phyloP scores from a whole-genome alignment of 2,113 vertebrate species.

The Poecilia latipinna region DNA sequence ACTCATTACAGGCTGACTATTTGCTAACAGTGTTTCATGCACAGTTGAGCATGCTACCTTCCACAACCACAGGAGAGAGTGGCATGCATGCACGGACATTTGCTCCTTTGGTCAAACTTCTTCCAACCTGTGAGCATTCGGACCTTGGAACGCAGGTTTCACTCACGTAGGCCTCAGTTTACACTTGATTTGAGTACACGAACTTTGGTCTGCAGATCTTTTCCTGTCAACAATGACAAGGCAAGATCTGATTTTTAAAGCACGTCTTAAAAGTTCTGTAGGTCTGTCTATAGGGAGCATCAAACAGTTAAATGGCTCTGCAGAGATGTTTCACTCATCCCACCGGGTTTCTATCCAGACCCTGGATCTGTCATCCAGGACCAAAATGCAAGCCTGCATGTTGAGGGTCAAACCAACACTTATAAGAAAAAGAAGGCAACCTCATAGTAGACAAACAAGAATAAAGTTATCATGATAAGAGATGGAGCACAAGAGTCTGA shows the following conservation, averaged over 20 bases:
- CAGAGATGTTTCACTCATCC: not conserved
- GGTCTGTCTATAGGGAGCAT: not conserved
- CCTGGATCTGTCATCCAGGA: not conserved
- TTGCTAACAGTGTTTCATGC: conserved; percentile 10
- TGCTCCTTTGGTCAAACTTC: not conserved
- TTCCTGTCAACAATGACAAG: not conserved
- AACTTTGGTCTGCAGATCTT: not conserved
- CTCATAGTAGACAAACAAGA: no score
- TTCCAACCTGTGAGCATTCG: not conserved
- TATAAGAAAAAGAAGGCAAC: no score
- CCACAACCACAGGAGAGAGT: conserved; percentile 26
- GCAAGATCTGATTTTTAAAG: not conserved
- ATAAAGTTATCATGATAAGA: no score
- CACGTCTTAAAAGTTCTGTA: not conserved
- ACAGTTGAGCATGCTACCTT: conserved; percentile 11
- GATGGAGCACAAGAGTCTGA: no score
- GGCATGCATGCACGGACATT: conserved; percentile 3
- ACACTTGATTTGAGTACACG: not conserved
- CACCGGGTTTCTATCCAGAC: not conserved
- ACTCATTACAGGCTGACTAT: conserved; percentile 9
- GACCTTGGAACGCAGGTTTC: conserved; percentile 13
- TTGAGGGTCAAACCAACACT: no score
- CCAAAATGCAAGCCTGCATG: no score
- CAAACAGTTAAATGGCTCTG: not conserved
- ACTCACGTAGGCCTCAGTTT: not conserved